Conservation (phyloP, 2,113 vertebrate genomes). For the Coracopsis vasa region DNA sequence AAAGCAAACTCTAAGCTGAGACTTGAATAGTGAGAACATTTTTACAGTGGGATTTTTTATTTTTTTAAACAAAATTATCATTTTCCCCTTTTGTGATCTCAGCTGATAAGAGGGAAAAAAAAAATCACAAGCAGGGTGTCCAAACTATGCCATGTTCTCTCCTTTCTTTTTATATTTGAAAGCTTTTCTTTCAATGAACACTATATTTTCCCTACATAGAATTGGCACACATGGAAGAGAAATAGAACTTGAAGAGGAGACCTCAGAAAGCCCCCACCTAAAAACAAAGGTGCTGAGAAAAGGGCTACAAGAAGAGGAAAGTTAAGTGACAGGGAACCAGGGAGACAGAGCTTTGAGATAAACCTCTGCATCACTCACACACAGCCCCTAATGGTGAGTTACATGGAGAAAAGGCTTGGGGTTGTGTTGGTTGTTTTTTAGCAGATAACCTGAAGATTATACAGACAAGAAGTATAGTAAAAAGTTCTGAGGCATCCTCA, state of each 20-base stretch:
- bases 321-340: not conserved
- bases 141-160: fast-evolving
- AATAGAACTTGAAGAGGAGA: not conserved
- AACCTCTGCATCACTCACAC: not conserved
- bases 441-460: not conserved
- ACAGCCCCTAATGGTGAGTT: not conserved
- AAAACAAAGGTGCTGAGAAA: not conserved
- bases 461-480: not conserved
- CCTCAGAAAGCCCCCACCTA: not conserved
- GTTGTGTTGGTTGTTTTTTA: not conserved
- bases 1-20: not conserved
- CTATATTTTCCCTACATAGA: fast-evolving
- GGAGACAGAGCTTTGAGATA: not conserved
- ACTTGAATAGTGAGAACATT: not conserved
- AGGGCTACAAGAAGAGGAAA: not conserved
- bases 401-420: not conserved
- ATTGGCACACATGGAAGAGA: not conserved
- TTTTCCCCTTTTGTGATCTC: not conserved
- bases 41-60: not conserved
- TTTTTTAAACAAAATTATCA: not conserved
- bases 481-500: not conserved
- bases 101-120: not conserved
- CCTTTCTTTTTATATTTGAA: not conserved
- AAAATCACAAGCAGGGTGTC: not conserved
- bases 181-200: not conserved